phyloP scores from a whole-genome alignment of 1,140 invertebrate genomes.

The Hyphantria cunea region DNA sequence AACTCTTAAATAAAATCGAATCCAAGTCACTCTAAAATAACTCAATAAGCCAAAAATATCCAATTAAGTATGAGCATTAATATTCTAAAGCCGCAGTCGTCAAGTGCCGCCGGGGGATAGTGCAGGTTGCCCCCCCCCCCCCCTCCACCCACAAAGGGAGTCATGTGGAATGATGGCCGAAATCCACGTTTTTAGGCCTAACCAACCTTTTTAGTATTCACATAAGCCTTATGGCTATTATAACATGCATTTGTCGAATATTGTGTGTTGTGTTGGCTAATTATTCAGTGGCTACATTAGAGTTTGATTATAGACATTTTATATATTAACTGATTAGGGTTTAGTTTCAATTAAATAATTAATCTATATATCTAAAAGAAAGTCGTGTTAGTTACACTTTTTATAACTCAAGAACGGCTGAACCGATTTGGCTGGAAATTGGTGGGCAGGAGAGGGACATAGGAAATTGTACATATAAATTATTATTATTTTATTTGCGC shows the following conservation, averaged over 20 bases:
- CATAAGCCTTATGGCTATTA: constrained; percentile 61
- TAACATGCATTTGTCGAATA: constrained; percentile 58
- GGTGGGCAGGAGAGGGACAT: too few species aligned
- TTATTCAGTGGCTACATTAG: constrained; percentile 25
- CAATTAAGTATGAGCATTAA: constrained; percentile 75
- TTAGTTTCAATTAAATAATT: too few species aligned
- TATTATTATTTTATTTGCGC: too few species aligned
- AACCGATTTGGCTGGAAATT: too few species aligned
- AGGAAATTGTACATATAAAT: too few species aligned
- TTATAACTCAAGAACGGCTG: constrained; percentile 23
- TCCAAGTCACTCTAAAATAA: constrained; percentile 33
- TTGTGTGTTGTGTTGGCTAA: constrained; percentile 39
- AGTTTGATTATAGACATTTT: too few species aligned
- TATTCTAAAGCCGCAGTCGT: constrained; percentile 73
- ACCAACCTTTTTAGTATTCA: constrained; percentile 73
- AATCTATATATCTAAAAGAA: constrained; percentile 19
- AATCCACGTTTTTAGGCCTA: constrained; percentile 78
- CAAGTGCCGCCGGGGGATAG: constrained; percentile 66
- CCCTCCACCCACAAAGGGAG: constrained; percentile 29
- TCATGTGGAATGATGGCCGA: constrained; percentile 57
- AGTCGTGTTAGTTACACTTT: constrained; percentile 22
- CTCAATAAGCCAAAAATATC: constrained; percentile 65
- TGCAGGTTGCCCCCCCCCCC: constrained; percentile 46
- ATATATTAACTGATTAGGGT: too few species aligned
- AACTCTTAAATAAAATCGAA: too few species aligned